These are phyloP conservation scores for Drosophila takahashii DNA, from an alignment of 1,140 invertebrate genomes.

Conservation along the genomic window DNA sequence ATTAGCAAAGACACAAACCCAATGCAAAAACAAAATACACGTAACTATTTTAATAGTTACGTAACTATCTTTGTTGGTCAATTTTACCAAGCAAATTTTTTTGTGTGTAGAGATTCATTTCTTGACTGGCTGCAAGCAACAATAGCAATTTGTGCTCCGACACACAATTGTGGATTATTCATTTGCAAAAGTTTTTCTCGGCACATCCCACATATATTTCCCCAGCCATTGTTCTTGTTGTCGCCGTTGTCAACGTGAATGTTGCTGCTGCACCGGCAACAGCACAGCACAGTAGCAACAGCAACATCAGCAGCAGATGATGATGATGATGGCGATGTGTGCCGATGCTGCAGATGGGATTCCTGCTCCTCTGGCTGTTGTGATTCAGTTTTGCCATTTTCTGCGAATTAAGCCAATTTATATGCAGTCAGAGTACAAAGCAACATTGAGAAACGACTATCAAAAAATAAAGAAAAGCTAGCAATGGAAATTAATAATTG, in stretches of 20 bases:
- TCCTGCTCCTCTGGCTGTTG: slow-evolving; percentile 22
- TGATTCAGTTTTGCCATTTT: slow-evolving; percentile 69
- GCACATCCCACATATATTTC: slow-evolving; percentile 37
- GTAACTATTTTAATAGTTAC: too few species aligned
- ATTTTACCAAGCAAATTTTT: too few species aligned
- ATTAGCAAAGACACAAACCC: too few species aligned
- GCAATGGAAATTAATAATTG: slow-evolving; percentile 67
- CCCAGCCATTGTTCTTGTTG: slow-evolving; percentile 44
- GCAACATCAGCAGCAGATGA: slow-evolving; percentile 25
- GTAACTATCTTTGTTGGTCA: too few species aligned
- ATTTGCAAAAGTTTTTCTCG: slow-evolving; percentile 70
- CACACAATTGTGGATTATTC: slow-evolving; percentile 76
- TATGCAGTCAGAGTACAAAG: slow-evolving; percentile 50
- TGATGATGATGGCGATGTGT: slow-evolving; percentile 46
- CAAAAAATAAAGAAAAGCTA: slow-evolving; percentile 39
- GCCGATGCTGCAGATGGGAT: slow-evolving; percentile 27
- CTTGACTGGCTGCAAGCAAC: slow-evolving; percentile 71
- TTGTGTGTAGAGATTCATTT: slow-evolving; percentile 56
- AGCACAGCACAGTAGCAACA: slow-evolving; percentile 20
- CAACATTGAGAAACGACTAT: slow-evolving; percentile 25
- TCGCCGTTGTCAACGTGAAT: slow-evolving; percentile 42
- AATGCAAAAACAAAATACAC: too few species aligned
- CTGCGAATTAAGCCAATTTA: slow-evolving; percentile 81
- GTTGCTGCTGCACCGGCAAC: slow-evolving; percentile 11
- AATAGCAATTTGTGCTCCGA: slow-evolving; percentile 75